These are phyloP conservation scores for Scolopax mira DNA, from an alignment of 2,113 vertebrate genomes.

Conservation along the genomic window DNA sequence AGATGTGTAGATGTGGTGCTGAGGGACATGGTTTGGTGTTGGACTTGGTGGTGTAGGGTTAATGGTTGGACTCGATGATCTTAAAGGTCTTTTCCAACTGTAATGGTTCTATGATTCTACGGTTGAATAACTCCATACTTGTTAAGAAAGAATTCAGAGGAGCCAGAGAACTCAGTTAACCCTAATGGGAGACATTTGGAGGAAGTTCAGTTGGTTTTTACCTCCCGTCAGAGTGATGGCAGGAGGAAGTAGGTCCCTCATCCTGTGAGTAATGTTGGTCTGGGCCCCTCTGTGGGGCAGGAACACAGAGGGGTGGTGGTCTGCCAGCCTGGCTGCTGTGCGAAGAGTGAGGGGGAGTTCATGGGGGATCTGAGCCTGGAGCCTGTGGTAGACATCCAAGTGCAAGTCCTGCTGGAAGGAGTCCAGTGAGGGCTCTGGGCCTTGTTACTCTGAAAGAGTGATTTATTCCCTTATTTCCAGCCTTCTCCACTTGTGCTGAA, in stretches of 20 bases:
- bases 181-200: neutral
- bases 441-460: neutral
- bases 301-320: accelerated
- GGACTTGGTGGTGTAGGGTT: neutral
- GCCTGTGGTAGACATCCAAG: neutral
- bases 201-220: neutral
- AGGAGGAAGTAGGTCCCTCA: neutral
- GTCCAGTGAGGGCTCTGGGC: neutral
- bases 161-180: neutral
- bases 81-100: neutral
- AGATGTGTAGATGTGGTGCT: neutral
- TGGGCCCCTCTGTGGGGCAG: accelerated
- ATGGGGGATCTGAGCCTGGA: neutral
- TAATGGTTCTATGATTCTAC: neutral
- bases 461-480: neutral
- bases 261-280: neutral
- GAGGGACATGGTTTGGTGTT: neutral
- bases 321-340: neutral
- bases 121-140: neutral
- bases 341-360: neutral
- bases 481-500: neutral
- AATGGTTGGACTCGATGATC: neutral
- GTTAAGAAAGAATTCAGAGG: neutral
- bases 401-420: neutral
- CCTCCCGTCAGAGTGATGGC: neutral